Evolutionary conservation across 2,113 vertebrate genomes (phyloP), one percentile per base, ranked within the genome.

Genomic region (Jaculus jaculus): DNA sequence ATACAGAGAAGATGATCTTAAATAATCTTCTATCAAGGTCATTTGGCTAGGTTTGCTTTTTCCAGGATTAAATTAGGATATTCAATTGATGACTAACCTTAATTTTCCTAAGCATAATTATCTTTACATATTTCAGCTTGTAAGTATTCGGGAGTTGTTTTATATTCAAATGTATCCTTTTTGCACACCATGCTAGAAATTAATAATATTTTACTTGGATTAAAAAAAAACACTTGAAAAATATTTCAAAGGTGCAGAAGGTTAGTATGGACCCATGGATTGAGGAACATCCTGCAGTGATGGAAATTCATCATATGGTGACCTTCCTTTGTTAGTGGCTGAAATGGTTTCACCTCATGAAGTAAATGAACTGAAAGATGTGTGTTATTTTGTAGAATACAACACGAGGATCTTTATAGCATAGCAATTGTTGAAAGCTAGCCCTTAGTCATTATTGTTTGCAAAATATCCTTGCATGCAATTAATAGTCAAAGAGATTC

Each of bases 231-330:
- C 11, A 68, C 54, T 91, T 90, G 54, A 30, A 77, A 32, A 47
- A 54, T 30, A 7, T 72, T 71, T 66, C 66, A 26, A 95, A 87
- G 32, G 6, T 13, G n/a, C 37, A 42, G 79, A 89, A 69, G 34
- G 51, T 94, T 87, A n/a, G 18, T 86, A 75, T 34, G 42, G 91
- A 74, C 93, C 96, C 79, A 71, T 94, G 75, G 80, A 68, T 74
- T 80, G 30, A 84, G 32, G 83, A 95, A 37, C 20, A 58, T 89
- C 71, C 80, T 73, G 71, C 61, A 72, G 20, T 7, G 75, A 84
- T 72, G 51, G 61, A 89, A 82, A 7, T 47, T 71, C 28, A n/a
- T 37, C 86, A 47, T 63, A 20, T 24, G 30, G 13, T 87, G 87
- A 96, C 51, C 18, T 97, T 92, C 89, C 10, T 68, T 61, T 8